Base-by-base conservation (phyloP, 2,113 vertebrate species). In the Rattus rattus region DNA sequence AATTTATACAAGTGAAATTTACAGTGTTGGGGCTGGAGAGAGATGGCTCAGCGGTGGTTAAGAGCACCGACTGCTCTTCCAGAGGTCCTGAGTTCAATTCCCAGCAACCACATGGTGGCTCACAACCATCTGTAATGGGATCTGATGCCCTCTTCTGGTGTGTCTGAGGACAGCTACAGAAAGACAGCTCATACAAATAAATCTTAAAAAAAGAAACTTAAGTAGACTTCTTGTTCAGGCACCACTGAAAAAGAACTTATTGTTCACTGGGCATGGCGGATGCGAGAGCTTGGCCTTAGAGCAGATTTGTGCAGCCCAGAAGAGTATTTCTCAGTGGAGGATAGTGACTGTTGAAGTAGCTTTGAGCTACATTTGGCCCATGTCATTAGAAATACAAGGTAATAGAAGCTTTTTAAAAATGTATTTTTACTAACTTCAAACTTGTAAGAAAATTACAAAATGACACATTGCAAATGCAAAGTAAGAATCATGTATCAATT, bases 401-500 rank as follows among this genome's bases (percentile, higher is more conserved):
- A 79, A 90, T 20, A 2, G 17, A 86, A 39, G 39, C 30, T 72
- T 96, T 95, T 39, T 79, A 39, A 75, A 80, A 87, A 39, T 85
- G 2, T 12, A 24, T 76, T 95, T 56, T 88, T 83, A 22, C 70
- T 90, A 30, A 54, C 61, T 43, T 96, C 56, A 77, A 96, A 67
- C 33, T 76, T 96, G 22, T 36, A 96, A 95, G 79, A 76, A 96
- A 95, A 93, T 75, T 47, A 86, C 7, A 49, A 67, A 93, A 81
- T 28, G 43, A 1, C 9, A 3, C 11, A 54, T 77, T 76, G 84
- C 59, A 92, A 90, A 85, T 94, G 9, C 88, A 91, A 96, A 94
- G 49, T n/a, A 92, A 95, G 87, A 94, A 70, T 52, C 63, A 76
- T 90, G 49, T 89, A 72, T 81, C 76, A 11, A 76, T 92, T 97